phyloP scores from a whole-genome alignment of 2,797 vertebrate genomes.

The Psittacula derbiana region DNA sequence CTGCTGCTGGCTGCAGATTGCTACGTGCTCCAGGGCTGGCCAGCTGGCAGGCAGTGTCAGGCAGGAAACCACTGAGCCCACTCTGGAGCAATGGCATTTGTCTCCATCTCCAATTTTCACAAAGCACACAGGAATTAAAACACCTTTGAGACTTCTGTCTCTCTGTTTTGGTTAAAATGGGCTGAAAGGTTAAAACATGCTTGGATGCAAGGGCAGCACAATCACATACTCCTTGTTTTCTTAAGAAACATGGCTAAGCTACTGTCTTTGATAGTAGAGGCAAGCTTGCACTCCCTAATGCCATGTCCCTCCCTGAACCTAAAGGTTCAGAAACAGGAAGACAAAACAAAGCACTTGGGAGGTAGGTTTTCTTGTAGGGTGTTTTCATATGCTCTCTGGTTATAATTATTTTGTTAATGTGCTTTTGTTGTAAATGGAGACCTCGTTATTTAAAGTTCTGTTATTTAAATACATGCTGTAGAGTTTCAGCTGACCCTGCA shows the following conservation, averaged over 20 bases:
- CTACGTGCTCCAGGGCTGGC: not conserved
- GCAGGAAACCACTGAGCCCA: not conserved
- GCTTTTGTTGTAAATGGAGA: not conserved
- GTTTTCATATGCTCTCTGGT: not conserved
- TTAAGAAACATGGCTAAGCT: not conserved
- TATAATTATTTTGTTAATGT: not conserved
- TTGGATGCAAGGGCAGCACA: not conserved
- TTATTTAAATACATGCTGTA: not conserved
- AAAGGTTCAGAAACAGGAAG: not conserved
- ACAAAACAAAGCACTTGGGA: not conserved
- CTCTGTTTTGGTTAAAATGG: not conserved
- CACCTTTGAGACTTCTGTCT: not conserved
- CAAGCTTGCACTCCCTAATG: not conserved
- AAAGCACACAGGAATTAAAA: not conserved
- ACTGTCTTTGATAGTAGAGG: not conserved
- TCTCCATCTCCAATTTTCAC: accelerated
- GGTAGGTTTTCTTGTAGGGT: not conserved
- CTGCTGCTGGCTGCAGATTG: not conserved
- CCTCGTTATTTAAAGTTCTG: not conserved
- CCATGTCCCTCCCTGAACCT: not conserved
- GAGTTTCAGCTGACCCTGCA: not conserved
- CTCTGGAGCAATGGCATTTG: not conserved
- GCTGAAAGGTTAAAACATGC: not conserved
- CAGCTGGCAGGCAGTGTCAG: not conserved
- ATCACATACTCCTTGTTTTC: not conserved